A percentile compares a stretch with the other conserved stretches of the same genome.
Conservation (phyloP, 2,113 vertebrate genomes). For the Galeopterus variegatus region DNA sequence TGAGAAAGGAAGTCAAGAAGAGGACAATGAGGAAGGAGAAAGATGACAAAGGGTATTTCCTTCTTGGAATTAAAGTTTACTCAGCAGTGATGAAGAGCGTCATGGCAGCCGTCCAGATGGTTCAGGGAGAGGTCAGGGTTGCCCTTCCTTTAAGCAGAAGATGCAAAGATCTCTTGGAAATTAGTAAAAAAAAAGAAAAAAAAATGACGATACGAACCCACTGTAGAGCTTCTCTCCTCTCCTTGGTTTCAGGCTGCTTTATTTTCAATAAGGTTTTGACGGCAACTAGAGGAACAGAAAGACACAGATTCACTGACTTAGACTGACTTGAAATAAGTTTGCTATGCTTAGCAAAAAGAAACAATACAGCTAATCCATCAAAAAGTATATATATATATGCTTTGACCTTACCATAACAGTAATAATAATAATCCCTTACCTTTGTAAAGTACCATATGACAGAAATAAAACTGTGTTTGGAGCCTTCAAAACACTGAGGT, state of each 20-base stretch:
- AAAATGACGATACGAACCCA: neutral
- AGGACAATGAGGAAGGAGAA: neutral
- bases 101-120: neutral
- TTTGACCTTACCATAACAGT: constrained; percentile 52
- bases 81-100: neutral
- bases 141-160: neutral
- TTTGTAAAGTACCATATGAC: neutral
- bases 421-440: constrained; percentile 31
- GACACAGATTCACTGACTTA: neutral
- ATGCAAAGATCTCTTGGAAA: neutral
- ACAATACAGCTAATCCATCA: constrained; percentile 48
- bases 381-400: constrained; percentile 61
- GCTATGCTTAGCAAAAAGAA: constrained; percentile 50
- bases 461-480: constrained; percentile 49
- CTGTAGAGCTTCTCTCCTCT: neutral
- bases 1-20: neutral
- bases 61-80: neutral
- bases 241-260: constrained; percentile 29
- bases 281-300: constrained; percentile 43
- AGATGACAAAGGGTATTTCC: neutral
- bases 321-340: neutral
- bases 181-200: neutral
- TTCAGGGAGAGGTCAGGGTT: neutral
- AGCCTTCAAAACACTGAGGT: constrained; percentile 20
- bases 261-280: constrained; percentile 34